Base-by-base conservation (phyloP, 2,888 invertebrate species). In the Euplagia quadripunctaria region DNA sequence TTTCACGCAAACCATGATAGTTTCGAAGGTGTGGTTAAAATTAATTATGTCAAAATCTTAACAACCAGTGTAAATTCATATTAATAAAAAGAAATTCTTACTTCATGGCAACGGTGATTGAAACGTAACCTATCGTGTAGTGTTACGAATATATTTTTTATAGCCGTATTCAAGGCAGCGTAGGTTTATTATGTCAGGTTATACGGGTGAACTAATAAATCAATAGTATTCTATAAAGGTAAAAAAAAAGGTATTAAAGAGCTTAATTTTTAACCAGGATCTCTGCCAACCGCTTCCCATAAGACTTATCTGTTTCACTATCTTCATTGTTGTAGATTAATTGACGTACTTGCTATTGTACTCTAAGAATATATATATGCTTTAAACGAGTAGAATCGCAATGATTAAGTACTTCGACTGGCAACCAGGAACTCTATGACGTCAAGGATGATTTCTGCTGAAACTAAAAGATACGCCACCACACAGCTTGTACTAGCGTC, bases 101-200 rank as follows among this genome's bases (percentile, higher is more conserved):
- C 83, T 90, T 76, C 78, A 73, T 80, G 89, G 81, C 64, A 8
- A 67, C 72, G 70, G 77, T 88, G 86, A 91, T 91, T 89, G 91
- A 91, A 90, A 88, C 85, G 86, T 91, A 85, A 84, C 84, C 84
- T 87, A 85, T 87, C 87, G 86, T 86, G 89, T 77, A 68, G 71
- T 80, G 76, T 73, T 79, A 46, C 71, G 51, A 73, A 68, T 73
- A 74, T 82, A 71, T 86, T 71, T 74, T 79, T 78, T 78, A 69
- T 74, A 63, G 70, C 79, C 76, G 76, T 75, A 80, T 86, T 79
- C 82, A 83, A 84, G 78, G 77, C 72, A 46, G 70, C 70, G 70
- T 79, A 79, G 75, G n/a, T 67, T 71, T 49, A 64, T 68, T 79
- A 73, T 55, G 52, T 52, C 49, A 61, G 41, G 20, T 43, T 31